Evolutionary conservation across 2,888 invertebrate species (phyloP), one percentile per base, ranked within the genome.

Genomic region (Isoperla grammatica): DNA sequence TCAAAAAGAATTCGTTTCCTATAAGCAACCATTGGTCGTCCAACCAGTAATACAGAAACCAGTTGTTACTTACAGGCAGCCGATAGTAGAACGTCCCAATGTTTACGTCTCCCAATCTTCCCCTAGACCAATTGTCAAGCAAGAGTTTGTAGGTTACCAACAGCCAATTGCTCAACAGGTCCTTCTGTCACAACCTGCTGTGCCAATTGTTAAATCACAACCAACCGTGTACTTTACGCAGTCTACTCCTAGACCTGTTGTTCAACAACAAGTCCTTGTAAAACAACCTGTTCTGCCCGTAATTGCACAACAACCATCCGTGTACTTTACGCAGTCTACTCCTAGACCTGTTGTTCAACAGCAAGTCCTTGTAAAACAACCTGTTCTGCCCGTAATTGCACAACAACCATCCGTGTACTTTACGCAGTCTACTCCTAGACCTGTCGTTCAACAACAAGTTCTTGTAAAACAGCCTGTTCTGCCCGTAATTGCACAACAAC

Each of bases 401-500:
- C n/a, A 49, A 35, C 20, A 59, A 43, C 59, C 59, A 17, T 9
- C 40, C 42, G 42, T 59, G 2, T n/a, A n/a, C n/a, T 53, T 39
- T 15, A 29, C 56, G 20, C 45, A 50, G 42, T 45, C 50, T 9
- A 50, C 50, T 15, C 50, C 50, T 13, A n/a, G 50, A 29, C 50
- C 50, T n/a, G 19, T 50, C 19, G 50, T 50, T n/a, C 35, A 53
- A 39, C 53, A 53, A 37, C 15, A 45, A 45, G 15, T 17, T 17
- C 20, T 39, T 29, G 35, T 49, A 20, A 37, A 35, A 12, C 56
- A 59, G n/a, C 63, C 65, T 23, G 56, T 65, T 20, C 17, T 37
- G 23, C 40, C 58, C 13, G 37, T 53, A 4, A 17, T 53, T 12
- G 20, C 35, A 39, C 46, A 19, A 19, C 46, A 46, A 20, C 22